A percentile compares a stretch with the other conserved stretches of the same genome.
phyloP scores from a whole-genome alignment of 2,797 vertebrate genomes.

The Enteromius treurensis region DNA sequence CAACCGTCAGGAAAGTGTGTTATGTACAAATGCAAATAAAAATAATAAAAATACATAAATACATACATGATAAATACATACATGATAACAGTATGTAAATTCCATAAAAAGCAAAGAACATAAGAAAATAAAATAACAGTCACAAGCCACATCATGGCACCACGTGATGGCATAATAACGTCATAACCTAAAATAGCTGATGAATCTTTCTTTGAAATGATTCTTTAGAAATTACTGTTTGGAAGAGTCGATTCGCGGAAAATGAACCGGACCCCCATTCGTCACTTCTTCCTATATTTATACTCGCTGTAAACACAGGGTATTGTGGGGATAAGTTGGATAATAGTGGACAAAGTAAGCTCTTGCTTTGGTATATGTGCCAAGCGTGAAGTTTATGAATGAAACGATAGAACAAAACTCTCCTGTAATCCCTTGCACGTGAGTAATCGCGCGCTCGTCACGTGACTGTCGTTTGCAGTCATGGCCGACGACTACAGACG shows the following conservation, averaged over 20 bases:
- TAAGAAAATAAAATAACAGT: not conserved
- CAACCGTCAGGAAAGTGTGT: not conserved
- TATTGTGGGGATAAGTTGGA: not conserved
- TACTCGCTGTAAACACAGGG: not conserved
- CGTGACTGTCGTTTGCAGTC: constrained; percentile 76
- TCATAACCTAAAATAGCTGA: not conserved
- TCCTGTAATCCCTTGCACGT: constrained; percentile 66
- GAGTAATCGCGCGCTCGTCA: constrained; percentile 69
- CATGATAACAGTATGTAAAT: not conserved
- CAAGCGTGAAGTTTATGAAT: not conserved
- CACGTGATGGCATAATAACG: not conserved
- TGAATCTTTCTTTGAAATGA: not conserved
- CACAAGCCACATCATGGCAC: not conserved
- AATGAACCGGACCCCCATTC: not conserved
- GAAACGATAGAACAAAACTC: not conserved
- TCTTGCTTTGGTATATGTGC: not conserved
- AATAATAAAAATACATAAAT: not conserved
- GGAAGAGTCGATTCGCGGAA: not conserved
- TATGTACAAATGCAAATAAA: not conserved
- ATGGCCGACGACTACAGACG: constrained; percentile 86
- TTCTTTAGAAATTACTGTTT: constrained; percentile 1
- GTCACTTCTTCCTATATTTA: not conserved
- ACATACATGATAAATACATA: not conserved
- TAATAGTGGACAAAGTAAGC: not conserved
- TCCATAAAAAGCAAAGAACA: not conserved